Base-by-base conservation (phyloP, 2,113 vertebrate species). In the Uropsilus gracilis region DNA sequence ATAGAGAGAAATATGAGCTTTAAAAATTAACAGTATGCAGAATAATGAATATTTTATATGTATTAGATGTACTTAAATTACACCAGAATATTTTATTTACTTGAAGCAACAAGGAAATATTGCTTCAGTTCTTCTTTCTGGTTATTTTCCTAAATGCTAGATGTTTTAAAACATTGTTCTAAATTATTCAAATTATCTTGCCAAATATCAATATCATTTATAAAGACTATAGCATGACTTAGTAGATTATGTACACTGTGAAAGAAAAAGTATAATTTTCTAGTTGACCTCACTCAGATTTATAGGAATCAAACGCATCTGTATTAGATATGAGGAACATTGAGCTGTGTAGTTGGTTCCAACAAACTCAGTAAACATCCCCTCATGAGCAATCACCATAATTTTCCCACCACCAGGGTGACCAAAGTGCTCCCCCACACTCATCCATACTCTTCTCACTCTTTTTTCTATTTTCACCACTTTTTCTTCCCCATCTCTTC, bases 271-370 rank as follows among this genome's bases (percentile, higher is more conserved):
- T 95, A 61, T 86, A 88, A 96, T 92, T 95, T 95, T 75, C 69
- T 94, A 78, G 66, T 95, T 94, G 86, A 89, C 48, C 57, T 92
- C 90, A 95, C 69, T 95, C 66, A 90, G 86, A 96, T 96, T 97
- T 97, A 96, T 95, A 95, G 90, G 83, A 96, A 97, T 96, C 92
- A 96, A 95, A 97, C 96, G 94, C 11, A 80, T 92, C 55, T 88
- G 12, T 96, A 93, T 96, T 95, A 94, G 78, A 97, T 81, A 96
- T 92, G 92, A 95, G 96, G 97, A 92, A 92, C 95, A 95, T 90
- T 90, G 92, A 97, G 64, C 46, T 39, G 68, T 95, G 89, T 83
- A 90, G 83, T 85, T 97, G 96, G 87, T 95, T 86, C 75, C 68
- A 71, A 63, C 44, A 96, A 97, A 94, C 46, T 48, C n/a, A n/a